phyloP scores from a whole-genome alignment of 2,113 vertebrate genomes.

The Maccullochella peelii region DNA sequence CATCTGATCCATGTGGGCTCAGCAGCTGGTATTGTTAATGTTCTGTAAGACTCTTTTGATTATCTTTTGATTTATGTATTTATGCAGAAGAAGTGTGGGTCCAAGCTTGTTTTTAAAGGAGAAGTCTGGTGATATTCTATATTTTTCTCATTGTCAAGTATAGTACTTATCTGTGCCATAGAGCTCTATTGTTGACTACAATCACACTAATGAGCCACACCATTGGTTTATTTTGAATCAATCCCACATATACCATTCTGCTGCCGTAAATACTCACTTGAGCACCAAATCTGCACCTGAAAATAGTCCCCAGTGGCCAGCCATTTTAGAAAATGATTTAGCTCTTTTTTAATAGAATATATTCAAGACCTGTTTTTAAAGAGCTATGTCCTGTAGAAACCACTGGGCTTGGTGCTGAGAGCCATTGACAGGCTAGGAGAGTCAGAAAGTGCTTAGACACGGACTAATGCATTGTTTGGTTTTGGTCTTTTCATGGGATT shows the following conservation, averaged over 20 bases:
- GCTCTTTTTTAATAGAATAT: too few relatives aligned
- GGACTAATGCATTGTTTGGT: too few relatives aligned
- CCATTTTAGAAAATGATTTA: too few relatives aligned
- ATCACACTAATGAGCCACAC: too few relatives aligned
- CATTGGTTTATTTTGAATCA: not conserved
- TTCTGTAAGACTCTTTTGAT: not conserved
- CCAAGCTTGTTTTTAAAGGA: not conserved
- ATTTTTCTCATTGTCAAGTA: not conserved
- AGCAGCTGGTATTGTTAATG: constrained; percentile 9
- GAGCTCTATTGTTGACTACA: too few relatives aligned
- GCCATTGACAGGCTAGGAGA: not conserved
- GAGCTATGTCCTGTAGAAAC: not conserved
- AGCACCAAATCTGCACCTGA: not conserved
- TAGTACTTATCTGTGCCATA: too few relatives aligned
- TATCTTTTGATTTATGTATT: constrained; percentile 7
- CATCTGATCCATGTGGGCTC: constrained; percentile 20
- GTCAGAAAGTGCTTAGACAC: too few relatives aligned
- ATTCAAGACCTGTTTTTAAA: not conserved
- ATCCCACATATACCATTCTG: not conserved
- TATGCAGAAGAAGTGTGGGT: not conserved
- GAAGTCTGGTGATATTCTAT: not conserved
- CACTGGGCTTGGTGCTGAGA: not conserved
- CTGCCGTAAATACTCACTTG: not conserved
- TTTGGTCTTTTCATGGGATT: too few relatives aligned
- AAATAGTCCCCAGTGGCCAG: not conserved